Percentiles rank a stretch among this genome's conserved stretches.
Conservation (phyloP, 92 coral and sea anemone genomes). For the Epizoanthus fatuus region DNA sequence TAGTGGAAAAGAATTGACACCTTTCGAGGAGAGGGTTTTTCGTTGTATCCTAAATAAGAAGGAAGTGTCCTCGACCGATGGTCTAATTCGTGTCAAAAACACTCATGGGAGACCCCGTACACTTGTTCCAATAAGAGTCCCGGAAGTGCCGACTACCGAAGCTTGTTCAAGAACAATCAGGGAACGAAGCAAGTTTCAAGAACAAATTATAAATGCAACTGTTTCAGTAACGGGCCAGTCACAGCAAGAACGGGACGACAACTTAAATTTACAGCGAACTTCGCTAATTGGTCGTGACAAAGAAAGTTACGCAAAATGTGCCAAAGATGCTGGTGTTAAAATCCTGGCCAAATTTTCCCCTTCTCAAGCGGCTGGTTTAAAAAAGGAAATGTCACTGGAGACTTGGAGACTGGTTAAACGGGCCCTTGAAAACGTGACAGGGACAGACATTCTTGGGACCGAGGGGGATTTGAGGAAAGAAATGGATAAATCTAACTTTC, state of each 20-base stretch:
- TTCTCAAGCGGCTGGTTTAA: neutral
- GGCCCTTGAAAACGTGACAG: neutral
- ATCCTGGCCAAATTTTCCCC: too few relatives aligned
- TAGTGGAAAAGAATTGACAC: neutral
- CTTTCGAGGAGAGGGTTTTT: slow-evolving; percentile 4
- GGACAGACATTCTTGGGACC: neutral
- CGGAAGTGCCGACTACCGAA: neutral
- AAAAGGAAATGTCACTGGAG: slow-evolving; percentile 26
- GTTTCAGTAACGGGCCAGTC: neutral
- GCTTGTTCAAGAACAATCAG: neutral
- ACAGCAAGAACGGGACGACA: neutral
- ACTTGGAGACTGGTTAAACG: slow-evolving; percentile 12
- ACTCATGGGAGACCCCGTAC: slow-evolving; percentile 17
- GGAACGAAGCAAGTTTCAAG: neutral
- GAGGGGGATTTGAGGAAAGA: neutral
- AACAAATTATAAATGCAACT: neutral
- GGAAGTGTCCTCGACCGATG: neutral
- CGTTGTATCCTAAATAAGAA: slow-evolving; percentile 1
- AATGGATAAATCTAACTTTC: neutral
- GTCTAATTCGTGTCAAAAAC: slow-evolving; percentile 15
- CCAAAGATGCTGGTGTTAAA: neutral
- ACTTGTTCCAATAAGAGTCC: neutral
- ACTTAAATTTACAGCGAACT: slow-evolving; percentile 8
- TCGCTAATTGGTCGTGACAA: neutral
- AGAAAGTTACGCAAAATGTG: neutral